Conservation (phyloP, 2,888 invertebrate genomes). For the Phaonia tiefii region DNA sequence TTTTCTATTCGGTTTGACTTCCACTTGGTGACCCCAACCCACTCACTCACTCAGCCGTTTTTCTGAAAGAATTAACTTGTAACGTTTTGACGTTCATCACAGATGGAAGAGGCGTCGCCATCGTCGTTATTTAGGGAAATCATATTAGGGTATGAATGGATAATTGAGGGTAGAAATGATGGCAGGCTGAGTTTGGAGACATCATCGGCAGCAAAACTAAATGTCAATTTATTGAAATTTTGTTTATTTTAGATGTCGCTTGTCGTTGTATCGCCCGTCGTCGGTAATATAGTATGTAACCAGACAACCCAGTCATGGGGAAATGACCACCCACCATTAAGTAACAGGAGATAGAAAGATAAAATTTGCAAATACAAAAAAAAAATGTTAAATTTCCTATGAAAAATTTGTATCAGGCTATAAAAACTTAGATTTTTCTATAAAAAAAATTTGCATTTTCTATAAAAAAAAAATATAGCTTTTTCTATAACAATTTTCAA, state of each 20-base stretch:
- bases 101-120: background rate
- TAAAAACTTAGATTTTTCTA: too few species aligned
- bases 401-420: too few species aligned
- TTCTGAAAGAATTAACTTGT: conserved; percentile 13
- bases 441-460: too few species aligned
- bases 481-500: too few species aligned
- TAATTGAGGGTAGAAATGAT: background rate
- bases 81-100: background rate
- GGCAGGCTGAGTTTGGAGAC: background rate
- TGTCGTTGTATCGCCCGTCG: background rate
- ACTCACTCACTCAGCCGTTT: background rate
- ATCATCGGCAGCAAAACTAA: background rate
- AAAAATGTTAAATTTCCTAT: too few species aligned
- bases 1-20: background rate
- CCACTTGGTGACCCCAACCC: background rate
- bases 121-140: background rate
- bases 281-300: background rate
- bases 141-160: background rate
- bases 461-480: too few species aligned
- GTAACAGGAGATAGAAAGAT: too few species aligned
- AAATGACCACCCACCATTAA: background rate
- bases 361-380: too few species aligned
- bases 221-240: conserved; percentile 21
- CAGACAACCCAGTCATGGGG: background rate
- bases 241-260: background rate